Conservation (phyloP, 2,113 vertebrate species). For the Apodemus speciosus region DNA sequence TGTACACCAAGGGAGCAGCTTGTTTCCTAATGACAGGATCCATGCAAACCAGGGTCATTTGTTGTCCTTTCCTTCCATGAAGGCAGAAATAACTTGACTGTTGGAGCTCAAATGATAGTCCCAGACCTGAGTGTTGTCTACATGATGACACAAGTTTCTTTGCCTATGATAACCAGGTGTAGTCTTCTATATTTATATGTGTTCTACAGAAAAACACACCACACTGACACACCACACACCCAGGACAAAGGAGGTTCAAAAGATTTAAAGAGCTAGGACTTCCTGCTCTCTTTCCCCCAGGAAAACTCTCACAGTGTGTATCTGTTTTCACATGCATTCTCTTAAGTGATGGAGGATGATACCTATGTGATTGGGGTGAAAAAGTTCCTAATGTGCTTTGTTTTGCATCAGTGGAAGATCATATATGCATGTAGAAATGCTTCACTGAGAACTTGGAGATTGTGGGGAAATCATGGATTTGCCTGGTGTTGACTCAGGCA, state of each 20-base stretch:
- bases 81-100: background rate
- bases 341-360: too few species aligned
- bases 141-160: background rate
- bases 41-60: background rate
- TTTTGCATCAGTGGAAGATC: background rate
- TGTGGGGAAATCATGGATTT: background rate
- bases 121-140: background rate
- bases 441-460: background rate
- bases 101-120: background rate
- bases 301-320: background rate
- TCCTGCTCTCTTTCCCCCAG: background rate
- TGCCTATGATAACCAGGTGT: background rate
- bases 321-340: background rate
- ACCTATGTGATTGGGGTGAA: background rate
- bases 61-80: background rate
- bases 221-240: background rate
- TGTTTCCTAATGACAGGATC: background rate
- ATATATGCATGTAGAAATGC: background rate
- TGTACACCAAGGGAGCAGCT: background rate
- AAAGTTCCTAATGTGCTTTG: background rate
- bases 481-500: background rate
- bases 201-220: background rate
- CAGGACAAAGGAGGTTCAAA: background rate
- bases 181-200: background rate
- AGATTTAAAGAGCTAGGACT: background rate